Conservation (phyloP, 1,140 invertebrate species). For the Homalodisca vitripennis region DNA sequence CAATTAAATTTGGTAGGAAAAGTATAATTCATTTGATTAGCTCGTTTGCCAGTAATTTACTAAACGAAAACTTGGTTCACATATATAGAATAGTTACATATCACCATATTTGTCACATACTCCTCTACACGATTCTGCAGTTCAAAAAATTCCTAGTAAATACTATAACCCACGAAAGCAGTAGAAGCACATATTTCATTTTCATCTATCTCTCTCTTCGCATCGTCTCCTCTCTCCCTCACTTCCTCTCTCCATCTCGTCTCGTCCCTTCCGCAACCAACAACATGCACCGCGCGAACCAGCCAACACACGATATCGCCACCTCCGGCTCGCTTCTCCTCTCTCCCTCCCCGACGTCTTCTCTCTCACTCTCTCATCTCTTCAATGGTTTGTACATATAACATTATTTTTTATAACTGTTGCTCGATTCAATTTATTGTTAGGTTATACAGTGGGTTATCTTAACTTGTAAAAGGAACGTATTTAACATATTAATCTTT, state of each 20-base stretch:
- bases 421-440: background rate
- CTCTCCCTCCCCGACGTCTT: conserved; percentile 15
- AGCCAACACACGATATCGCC: background rate
- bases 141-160: too few species aligned
- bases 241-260: conserved; percentile 17
- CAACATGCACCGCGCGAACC: background rate
- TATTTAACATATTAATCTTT: background rate
- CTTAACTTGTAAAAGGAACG: background rate
- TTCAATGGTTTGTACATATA: background rate
- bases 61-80: too few species aligned
- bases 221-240: conserved; percentile 17
- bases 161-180: too few species aligned
- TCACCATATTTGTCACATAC: too few species aligned
- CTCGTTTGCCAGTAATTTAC: too few species aligned
- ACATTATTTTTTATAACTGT: background rate
- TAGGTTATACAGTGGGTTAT: background rate
- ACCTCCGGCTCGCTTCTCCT: conserved; percentile 11
- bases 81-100: too few species aligned
- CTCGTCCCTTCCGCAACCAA: background rate
- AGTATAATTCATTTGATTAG: too few species aligned
- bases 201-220: conserved; percentile 28
- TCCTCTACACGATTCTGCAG: too few species aligned
- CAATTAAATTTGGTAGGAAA: too few species aligned
- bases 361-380: background rate
- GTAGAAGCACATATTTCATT: too few species aligned